phyloP scores from a whole-genome alignment of 2,113 vertebrate species.

The Macroglossus sobrinus region DNA sequence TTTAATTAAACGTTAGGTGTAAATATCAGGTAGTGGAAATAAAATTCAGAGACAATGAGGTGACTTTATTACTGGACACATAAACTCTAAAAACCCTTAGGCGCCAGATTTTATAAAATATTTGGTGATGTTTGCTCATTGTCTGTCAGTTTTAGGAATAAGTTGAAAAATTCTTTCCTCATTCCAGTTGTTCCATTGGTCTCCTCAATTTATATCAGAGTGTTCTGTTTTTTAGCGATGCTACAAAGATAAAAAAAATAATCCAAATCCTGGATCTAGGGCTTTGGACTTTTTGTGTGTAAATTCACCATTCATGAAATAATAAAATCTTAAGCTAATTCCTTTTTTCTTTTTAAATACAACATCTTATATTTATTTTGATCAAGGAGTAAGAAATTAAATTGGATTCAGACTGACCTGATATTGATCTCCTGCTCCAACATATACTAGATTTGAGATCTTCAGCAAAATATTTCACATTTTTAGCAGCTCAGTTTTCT shows the following conservation, averaged over 20 bases:
- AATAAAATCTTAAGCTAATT: background rate
- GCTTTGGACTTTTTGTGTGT: background rate
- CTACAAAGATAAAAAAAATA: background rate
- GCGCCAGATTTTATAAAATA: background rate
- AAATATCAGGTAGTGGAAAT: constrained; percentile 16
- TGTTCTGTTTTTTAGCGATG: background rate
- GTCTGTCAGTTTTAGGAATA: background rate
- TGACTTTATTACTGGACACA: background rate
- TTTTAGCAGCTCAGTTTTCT: background rate
- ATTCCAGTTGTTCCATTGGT: background rate
- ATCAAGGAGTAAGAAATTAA: background rate
- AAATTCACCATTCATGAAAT: background rate
- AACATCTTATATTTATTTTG: background rate
- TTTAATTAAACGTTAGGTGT: constrained; percentile 34
- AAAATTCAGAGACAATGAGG: constrained; percentile 7
- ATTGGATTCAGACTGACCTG: background rate
- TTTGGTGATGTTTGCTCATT: background rate
- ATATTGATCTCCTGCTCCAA: background rate
- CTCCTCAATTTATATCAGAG: background rate
- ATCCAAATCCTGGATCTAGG: background rate
- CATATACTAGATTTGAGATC: background rate
- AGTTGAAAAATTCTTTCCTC: background rate
- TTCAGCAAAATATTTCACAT: background rate
- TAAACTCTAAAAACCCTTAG: background rate
- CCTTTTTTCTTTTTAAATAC: background rate